Conservation (phyloP, 2,113 vertebrate species). For the Petrocephalus microphthalmus region DNA sequence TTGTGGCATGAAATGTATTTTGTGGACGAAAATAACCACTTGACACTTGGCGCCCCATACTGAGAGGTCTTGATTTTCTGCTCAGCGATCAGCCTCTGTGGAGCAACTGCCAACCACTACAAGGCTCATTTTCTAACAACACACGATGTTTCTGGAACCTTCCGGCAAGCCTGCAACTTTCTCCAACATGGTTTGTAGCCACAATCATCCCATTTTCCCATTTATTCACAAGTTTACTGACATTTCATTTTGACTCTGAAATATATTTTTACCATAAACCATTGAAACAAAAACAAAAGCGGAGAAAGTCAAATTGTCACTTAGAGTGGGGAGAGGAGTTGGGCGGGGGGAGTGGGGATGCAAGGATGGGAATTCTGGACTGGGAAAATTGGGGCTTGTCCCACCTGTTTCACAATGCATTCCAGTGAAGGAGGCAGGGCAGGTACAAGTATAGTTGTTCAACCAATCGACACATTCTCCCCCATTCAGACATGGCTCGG, state of each 20-base stretch:
- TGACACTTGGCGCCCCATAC: too few species aligned
- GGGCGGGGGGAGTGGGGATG: too few species aligned
- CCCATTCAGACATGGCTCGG: conserved; percentile 77
- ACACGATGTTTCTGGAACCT: conserved; percentile 3
- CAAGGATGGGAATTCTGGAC: neutral
- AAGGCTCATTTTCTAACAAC: conserved; percentile 8
- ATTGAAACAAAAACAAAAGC: conserved; percentile 30
- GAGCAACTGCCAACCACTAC: conserved; percentile 17
- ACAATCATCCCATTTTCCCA: conserved; percentile 25
- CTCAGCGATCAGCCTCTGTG: neutral
- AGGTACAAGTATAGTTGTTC: conserved; percentile 74
- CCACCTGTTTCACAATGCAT: conserved; percentile 81
- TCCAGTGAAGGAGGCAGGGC: conserved; percentile 69
- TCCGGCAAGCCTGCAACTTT: conserved; percentile 13
- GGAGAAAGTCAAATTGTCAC: neutral
- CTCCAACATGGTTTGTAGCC: conserved; percentile 23
- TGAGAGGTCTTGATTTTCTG: too few species aligned
- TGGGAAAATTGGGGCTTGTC: neutral
- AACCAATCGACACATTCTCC: conserved; percentile 70
- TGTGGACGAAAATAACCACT: too few species aligned
- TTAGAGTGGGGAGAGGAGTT: neutral
- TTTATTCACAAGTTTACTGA: conserved; percentile 2
- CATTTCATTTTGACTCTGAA: conserved; percentile 30
- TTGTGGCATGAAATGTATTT: too few species aligned
- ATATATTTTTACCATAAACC: conserved; percentile 27